Percentiles rank a stretch among this genome's conserved stretches.
These are phyloP conservation scores for Enteromius viviparus DNA, from an alignment of 2,797 vertebrate species.

Conservation along the genomic window DNA sequence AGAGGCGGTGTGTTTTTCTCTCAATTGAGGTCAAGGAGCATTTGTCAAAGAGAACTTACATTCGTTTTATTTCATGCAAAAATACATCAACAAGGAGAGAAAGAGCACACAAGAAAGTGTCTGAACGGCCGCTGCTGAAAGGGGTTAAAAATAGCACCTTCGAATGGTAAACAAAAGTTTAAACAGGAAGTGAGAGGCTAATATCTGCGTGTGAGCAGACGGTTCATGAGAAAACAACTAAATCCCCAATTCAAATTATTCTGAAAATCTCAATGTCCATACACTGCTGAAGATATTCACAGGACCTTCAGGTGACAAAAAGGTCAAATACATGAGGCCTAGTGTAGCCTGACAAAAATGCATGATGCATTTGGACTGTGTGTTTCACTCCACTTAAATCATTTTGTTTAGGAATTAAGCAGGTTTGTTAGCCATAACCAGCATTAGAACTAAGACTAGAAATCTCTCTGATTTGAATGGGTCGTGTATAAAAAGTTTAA, in stretches of 20 bases:
- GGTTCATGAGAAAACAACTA: slow-evolving; percentile 56
- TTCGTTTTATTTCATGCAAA: slow-evolving; percentile 5
- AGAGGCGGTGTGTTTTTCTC: slow-evolving; percentile 28
- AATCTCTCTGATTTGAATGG: neutral
- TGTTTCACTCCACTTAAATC: neutral
- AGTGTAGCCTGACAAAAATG: neutral
- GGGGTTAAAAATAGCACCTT: slow-evolving; percentile 84
- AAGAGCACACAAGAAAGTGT: slow-evolving; percentile 53
- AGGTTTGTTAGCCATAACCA: neutral
- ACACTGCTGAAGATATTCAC: neutral
- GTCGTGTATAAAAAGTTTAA: neutral
- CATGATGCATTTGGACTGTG: neutral
- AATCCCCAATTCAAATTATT: slow-evolving; percentile 6
- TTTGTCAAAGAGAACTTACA: neutral
- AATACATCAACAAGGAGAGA: neutral
- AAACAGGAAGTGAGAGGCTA: slow-evolving; percentile 93
- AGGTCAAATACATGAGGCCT: slow-evolving; percentile 27
- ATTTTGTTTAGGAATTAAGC: neutral
- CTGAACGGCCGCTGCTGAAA: slow-evolving; percentile 69
- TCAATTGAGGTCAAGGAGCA: slow-evolving; percentile 24
- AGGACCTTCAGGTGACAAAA: neutral
- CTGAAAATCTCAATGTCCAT: neutral
- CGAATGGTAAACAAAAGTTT: slow-evolving; percentile 87
- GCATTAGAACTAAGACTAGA: neutral
- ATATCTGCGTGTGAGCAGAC: slow-evolving; percentile 72